These are phyloP conservation scores for Psophia crepitans DNA, from an alignment of 2,113 vertebrate genomes.

Conservation along the genomic window DNA sequence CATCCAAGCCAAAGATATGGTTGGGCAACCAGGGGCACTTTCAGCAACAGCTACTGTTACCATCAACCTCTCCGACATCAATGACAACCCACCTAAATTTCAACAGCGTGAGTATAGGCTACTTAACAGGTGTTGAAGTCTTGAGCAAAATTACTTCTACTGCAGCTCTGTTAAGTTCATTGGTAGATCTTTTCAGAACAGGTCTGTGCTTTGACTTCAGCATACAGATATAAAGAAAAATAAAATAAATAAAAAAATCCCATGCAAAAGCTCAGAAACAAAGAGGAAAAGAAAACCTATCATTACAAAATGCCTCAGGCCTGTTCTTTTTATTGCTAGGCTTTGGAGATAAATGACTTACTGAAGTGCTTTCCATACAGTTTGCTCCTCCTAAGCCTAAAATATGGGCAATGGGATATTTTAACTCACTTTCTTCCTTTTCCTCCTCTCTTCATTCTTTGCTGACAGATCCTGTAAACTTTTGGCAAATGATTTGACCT, in stretches of 20 bases:
- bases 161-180: background rate
- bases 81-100: constrained; percentile 94
- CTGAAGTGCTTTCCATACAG: background rate
- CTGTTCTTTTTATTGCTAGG: background rate
- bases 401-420: background rate
- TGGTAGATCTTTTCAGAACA: background rate
- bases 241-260: background rate
- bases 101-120: constrained; percentile 84
- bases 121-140: background rate
- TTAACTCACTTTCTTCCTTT: background rate
- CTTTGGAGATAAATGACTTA: background rate
- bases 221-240: background rate
- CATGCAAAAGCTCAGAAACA: fast-evolving
- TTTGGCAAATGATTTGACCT: background rate
- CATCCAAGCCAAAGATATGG: constrained; percentile 92
- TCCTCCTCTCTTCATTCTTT: background rate
- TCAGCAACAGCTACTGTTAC: constrained; percentile 89
- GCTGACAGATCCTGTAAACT: background rate
- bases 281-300: background rate
- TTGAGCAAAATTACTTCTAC: background rate
- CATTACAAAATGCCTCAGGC: background rate
- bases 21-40: constrained; percentile 82
- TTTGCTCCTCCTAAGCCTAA: background rate
- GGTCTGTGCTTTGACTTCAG: background rate
- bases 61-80: constrained; percentile 88